phyloP scores from a whole-genome alignment of 1,140 invertebrate genomes.

The Monochamus saltuarius region DNA sequence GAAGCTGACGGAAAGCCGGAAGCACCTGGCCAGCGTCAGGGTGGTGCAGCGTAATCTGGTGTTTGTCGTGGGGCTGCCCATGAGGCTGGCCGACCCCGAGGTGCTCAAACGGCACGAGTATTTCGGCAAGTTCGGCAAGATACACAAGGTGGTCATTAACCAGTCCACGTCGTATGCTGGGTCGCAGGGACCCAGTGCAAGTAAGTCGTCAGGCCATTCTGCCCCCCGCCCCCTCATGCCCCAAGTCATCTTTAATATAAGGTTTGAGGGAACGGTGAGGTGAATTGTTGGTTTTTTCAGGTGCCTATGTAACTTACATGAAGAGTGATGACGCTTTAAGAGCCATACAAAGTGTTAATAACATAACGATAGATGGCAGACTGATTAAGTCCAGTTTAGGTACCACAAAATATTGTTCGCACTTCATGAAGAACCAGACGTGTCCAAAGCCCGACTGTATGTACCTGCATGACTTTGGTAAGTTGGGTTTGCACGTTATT shows the following conservation, averaged over 20 bases:
- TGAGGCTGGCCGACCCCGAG: conserved; percentile 92
- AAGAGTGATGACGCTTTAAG: conserved; percentile 90
- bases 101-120: conserved; percentile 96
- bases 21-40: conserved; percentile 94
- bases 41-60: conserved; percentile 98
- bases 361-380: conserved; percentile 91
- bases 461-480: conserved; percentile 97
- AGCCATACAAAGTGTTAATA: conserved; percentile 97
- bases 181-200: conserved; percentile 72
- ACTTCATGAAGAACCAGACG: conserved; percentile 96
- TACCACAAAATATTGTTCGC: conserved; percentile 99
- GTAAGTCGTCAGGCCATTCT: too few relatives aligned
- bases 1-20: conserved; percentile 92
- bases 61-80: conserved; percentile 96
- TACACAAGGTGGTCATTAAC: conserved; percentile 99
- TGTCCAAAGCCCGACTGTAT: conserved; percentile 99
- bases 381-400: conserved; percentile 96
- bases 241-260: too few relatives aligned
- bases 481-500: conserved; percentile 28
- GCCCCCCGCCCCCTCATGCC: too few relatives aligned
- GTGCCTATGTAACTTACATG: conserved; percentile 98
- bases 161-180: conserved; percentile 95
- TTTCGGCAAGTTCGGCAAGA: conserved; percentile 99
- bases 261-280: not conserved
- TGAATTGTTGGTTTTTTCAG: conserved; percentile 56